phyloP scores from a whole-genome alignment of 2,113 vertebrate genomes.

The Toxotes chatareus region DNA sequence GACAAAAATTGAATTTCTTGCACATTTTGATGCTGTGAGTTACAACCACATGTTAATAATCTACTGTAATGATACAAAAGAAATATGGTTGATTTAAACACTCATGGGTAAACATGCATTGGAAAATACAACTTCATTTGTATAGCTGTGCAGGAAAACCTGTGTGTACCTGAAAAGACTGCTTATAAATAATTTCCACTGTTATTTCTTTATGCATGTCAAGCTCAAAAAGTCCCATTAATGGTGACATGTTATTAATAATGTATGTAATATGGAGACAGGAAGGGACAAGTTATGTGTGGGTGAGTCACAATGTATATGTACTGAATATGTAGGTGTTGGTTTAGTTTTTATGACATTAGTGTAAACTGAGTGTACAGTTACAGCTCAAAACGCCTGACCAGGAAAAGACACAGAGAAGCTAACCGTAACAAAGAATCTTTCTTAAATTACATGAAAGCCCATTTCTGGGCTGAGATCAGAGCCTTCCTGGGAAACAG shows the following conservation, averaged over 20 bases:
- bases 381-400: no score
- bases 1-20: background rate
- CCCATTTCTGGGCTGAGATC: slow-evolving; percentile 30
- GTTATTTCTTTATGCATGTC: slow-evolving; percentile 14
- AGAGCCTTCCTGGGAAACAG: slow-evolving; percentile 15
- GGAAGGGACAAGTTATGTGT: background rate
- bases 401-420: no score
- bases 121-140: background rate
- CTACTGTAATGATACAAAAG: background rate
- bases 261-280: background rate
- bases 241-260: slow-evolving; percentile 24
- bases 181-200: slow-evolving; percentile 10
- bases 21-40: background rate
- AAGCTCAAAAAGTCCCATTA: background rate
- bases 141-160: background rate
- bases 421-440: slow-evolving; percentile 8
- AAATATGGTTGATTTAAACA: background rate
- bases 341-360: background rate
- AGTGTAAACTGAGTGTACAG: no score
- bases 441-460: slow-evolving; percentile 46
- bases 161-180: background rate
- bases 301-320: background rate
- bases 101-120: background rate
- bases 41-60: background rate
- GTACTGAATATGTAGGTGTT: background rate